These are phyloP conservation scores for Sphenodon punctatus DNA, from an alignment of 2,797 vertebrate genomes.

Conservation along the genomic window DNA sequence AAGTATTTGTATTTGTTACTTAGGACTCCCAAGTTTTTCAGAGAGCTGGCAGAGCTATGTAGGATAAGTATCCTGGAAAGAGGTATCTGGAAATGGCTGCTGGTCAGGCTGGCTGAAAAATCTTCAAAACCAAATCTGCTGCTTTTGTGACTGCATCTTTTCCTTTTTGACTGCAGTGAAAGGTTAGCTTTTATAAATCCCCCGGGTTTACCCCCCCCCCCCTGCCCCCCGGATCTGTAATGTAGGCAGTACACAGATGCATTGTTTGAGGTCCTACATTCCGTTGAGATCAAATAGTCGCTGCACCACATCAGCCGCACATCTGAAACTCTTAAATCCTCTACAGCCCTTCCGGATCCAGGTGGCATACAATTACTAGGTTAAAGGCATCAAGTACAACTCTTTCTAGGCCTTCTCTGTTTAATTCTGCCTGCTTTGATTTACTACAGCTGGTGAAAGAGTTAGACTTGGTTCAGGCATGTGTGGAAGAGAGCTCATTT, in stretches of 20 bases:
- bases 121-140: constrained; percentile 13
- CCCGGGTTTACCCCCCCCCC: constrained; percentile 43
- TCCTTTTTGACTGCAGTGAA: constrained; percentile 42
- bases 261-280: constrained; percentile 52
- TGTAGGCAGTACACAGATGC: constrained; percentile 54
- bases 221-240: constrained; percentile 1
- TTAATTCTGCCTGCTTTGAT: constrained; percentile 74
- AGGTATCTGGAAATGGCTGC: constrained; percentile 50
- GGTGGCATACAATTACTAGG: constrained; percentile 77
- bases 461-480: constrained; percentile 72
- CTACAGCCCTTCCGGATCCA: constrained; percentile 72
- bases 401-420: constrained; percentile 64
- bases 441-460: constrained; percentile 78
- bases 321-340: constrained; percentile 62
- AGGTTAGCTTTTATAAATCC: constrained; percentile 53
- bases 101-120: constrained; percentile 38
- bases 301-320: constrained; percentile 45
- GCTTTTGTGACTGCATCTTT: constrained; percentile 42
- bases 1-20: rapidly evolving
- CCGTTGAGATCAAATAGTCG: constrained; percentile 47
- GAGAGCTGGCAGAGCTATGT: rapidly evolving
- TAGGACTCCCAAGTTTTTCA: neutral
- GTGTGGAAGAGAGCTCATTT: constrained; percentile 69
- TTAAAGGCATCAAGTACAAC: constrained; percentile 61
- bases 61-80: neutral